A percentile compares a stretch with the other conserved stretches of the same genome.
These are phyloP conservation scores for Psittacara wagleri DNA, from an alignment of 2,113 vertebrate species.

Conservation along the genomic window DNA sequence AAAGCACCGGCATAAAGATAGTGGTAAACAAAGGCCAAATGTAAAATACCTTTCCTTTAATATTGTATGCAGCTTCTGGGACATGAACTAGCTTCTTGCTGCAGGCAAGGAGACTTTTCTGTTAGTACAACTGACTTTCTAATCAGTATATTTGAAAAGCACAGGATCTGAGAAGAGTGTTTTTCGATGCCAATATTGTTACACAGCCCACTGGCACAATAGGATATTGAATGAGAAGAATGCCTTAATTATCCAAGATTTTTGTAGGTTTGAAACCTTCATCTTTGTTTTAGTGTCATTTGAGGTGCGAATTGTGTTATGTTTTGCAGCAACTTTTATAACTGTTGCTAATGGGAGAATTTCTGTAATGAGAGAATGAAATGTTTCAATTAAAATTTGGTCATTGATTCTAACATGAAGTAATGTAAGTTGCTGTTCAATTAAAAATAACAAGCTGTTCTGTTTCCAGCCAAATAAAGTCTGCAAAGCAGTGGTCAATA, in stretches of 20 bases:
- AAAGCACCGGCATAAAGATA: neutral
- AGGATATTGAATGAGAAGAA: neutral
- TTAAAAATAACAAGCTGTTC: slow-evolving; percentile 68
- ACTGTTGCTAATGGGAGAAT: neutral
- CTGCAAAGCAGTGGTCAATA: slow-evolving; percentile 18
- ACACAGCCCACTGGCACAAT: neutral
- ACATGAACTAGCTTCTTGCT: neutral
- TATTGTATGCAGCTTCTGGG: neutral
- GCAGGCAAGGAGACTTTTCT: neutral
- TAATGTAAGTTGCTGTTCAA: slow-evolving; percentile 39
- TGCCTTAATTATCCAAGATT: neutral
- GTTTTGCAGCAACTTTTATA: neutral
- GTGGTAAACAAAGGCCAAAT: neutral
- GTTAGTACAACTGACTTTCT: neutral
- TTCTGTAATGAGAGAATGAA: slow-evolving; percentile 49
- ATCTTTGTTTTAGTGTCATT: neutral
- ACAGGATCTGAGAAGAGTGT: neutral
- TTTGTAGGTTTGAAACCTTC: neutral
- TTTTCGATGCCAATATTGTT: fast-evolving
- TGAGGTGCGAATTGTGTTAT: neutral
- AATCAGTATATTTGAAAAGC: neutral
- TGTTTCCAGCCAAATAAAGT: slow-evolving; percentile 40
- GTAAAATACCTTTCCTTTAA: neutral
- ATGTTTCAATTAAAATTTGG: slow-evolving; percentile 52
- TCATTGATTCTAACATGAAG: slow-evolving; percentile 38